These are phyloP conservation scores for Etheostoma perlongum DNA, from an alignment of 2,797 vertebrate genomes.

Conservation along the genomic window DNA sequence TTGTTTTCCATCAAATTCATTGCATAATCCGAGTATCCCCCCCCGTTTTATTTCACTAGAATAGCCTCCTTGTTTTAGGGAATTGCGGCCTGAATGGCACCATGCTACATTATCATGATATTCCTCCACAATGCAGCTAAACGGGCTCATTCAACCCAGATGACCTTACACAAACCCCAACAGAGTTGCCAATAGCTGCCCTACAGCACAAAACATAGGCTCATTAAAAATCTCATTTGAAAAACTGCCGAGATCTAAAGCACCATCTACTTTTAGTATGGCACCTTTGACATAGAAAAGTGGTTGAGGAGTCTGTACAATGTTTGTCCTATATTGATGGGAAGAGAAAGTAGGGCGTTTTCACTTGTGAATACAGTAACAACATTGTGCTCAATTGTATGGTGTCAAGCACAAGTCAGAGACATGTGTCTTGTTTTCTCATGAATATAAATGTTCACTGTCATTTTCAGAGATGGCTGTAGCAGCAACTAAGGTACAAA, in stretches of 20 bases:
- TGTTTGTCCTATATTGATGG: slow-evolving; percentile 78
- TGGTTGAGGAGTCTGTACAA: slow-evolving; percentile 62
- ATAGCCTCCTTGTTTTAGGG: slow-evolving; percentile 82
- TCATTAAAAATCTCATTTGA: slow-evolving; percentile 84
- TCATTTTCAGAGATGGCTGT: slow-evolving; percentile 19
- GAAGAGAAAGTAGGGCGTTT: slow-evolving; percentile 76
- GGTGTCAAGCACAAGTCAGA: slow-evolving; percentile 32
- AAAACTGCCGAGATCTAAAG: slow-evolving; percentile 69
- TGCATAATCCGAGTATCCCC: slow-evolving; percentile 70
- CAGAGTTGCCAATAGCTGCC: slow-evolving; percentile 73
- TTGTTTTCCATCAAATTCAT: slow-evolving; percentile 76
- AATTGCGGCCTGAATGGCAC: slow-evolving; percentile 79
- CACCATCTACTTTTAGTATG: slow-evolving; percentile 80
- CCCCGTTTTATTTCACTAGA: slow-evolving; percentile 78
- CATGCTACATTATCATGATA: slow-evolving; percentile 83
- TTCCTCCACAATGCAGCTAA: slow-evolving; percentile 78
- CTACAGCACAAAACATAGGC: slow-evolving; percentile 75
- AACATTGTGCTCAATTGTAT: slow-evolving; percentile 72
- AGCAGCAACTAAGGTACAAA: not conserved
- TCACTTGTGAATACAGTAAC: slow-evolving; percentile 69
- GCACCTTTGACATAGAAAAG: slow-evolving; percentile 76
- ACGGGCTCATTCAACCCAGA: slow-evolving; percentile 80
- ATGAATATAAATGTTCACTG: slow-evolving; percentile 39
- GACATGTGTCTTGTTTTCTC: slow-evolving; percentile 38
- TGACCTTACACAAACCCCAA: slow-evolving; percentile 81